Conservation (phyloP, 2,797 vertebrate species). For the Myiotriccus ornatus region DNA sequence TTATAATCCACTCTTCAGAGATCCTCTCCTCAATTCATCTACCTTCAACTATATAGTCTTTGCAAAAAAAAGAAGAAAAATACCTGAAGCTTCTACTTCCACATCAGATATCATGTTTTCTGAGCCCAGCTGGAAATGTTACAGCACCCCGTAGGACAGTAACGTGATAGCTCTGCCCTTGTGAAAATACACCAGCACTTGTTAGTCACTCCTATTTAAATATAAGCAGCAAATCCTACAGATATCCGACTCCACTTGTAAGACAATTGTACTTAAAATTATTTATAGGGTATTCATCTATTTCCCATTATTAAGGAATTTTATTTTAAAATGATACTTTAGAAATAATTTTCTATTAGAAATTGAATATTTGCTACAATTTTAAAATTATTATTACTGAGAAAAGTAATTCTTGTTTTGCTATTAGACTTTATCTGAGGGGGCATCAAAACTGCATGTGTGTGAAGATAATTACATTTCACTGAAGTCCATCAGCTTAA, state of each 20-base stretch:
- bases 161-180: background rate
- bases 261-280: background rate
- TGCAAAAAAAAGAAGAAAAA: background rate
- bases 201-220: background rate
- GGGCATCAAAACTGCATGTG: background rate
- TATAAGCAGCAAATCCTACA: background rate
- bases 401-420: background rate
- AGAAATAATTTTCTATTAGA: background rate
- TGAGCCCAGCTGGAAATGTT: background rate
- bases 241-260: background rate
- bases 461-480: background rate
- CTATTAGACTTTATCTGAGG: background rate
- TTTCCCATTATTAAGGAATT: background rate
- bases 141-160: fast-evolving
- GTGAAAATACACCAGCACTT: background rate
- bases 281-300: background rate
- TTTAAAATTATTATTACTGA: background rate
- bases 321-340: background rate
- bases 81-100: background rate
- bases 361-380: background rate
- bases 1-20: background rate
- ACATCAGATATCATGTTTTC: background rate
- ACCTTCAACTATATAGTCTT: background rate
- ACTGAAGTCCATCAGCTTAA: background rate
- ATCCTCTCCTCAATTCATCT: background rate